Percentiles rank a stretch among this genome's conserved stretches.
Conservation (phyloP, 2,113 vertebrate genomes). For the Gambusia holbrooki region DNA sequence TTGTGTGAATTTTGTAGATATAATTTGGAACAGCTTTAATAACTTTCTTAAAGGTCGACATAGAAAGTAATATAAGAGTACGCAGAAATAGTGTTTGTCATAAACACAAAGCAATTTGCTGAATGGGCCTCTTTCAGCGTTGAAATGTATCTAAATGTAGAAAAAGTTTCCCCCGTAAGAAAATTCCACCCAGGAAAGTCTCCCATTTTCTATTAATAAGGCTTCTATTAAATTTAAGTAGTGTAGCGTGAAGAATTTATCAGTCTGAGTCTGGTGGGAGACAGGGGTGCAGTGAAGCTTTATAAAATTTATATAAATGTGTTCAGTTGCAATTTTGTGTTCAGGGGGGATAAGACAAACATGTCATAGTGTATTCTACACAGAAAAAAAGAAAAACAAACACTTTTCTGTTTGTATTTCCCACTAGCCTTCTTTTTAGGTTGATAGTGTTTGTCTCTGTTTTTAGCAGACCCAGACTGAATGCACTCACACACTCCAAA, state of each 20-base stretch:
- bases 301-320: conserved; percentile 46
- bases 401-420: conserved; percentile 2
- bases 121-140: conserved; percentile 30
- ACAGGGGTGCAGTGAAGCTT: conserved; percentile 48
- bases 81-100: conserved; percentile 30
- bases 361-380: conserved; percentile 26
- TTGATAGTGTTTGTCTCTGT: conserved; percentile 47
- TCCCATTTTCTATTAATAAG: conserved; percentile 47
- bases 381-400: conserved; percentile 1
- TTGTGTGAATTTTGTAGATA: no score
- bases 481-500: neutral
- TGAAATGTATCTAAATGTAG: conserved; percentile 22
- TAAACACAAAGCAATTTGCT: conserved; percentile 41
- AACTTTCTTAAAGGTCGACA: neutral
- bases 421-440: conserved; percentile 41
- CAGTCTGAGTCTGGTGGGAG: conserved; percentile 36
- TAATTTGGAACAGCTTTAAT: neutral
- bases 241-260: conserved; percentile 61
- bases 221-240: conserved; percentile 56
- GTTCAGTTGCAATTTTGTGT: conserved; percentile 39
- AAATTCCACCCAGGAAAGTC: conserved; percentile 23
- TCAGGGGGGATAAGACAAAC: conserved; percentile 10
- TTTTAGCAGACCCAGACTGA: neutral
- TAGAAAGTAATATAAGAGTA: neutral
- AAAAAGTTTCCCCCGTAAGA: neutral